Evolutionary conservation across 1,140 invertebrate genomes (phyloP), one percentile per base, ranked within the genome.

Genomic region (Anagrus nilaparvatae): DNA sequence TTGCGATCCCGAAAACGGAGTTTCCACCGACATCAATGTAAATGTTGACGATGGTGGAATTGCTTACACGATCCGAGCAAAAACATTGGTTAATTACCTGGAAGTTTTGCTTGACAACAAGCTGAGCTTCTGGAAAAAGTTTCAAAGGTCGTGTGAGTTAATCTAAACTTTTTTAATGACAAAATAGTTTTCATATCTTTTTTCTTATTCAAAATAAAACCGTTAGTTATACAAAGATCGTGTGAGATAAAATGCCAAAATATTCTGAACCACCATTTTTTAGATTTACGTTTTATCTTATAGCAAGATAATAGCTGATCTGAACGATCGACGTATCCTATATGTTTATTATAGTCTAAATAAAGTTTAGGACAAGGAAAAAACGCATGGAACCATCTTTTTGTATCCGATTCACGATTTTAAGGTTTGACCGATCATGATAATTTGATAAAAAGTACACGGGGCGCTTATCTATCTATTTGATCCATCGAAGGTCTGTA

Each of bases 391-490:
- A 41, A 27, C 55, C 56, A 51, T 61, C 42, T 52, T 53, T 56
- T 41, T 58, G 32, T 36, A 37, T 53, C 17, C 51, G 35, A 28
- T 47, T 47, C 12, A 47, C 47, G 4, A 34, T 33, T 37, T n/a
- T 44, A 8, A 19, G 18, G 30, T 50, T 16, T 36, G 36, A 8
- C 32, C 55, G 53, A 36, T 51, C 54, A 52, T 57, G 60, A 54
- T 56, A 56, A 55, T 56, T 67, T 24, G 54, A 64, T 44, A 60
- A 46, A 40, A 69, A 63, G 34, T 46, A 44, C 43, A 67, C 61
- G 6, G 47, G 24, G 54, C 53, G 59, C 44, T 59, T 63, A 48
- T 67, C 61, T 43, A 56, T 65, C 55, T 57, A 65, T 56, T 64
- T 62, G 29, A 53, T 45, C 53, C 43, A 61, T 44, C 48, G 46